Evolutionary conservation across 92 coral and sea anemone genomes (phyloP), one percentile per base, ranked within the genome.

Genomic region (Phenganax stokvisi): DNA sequence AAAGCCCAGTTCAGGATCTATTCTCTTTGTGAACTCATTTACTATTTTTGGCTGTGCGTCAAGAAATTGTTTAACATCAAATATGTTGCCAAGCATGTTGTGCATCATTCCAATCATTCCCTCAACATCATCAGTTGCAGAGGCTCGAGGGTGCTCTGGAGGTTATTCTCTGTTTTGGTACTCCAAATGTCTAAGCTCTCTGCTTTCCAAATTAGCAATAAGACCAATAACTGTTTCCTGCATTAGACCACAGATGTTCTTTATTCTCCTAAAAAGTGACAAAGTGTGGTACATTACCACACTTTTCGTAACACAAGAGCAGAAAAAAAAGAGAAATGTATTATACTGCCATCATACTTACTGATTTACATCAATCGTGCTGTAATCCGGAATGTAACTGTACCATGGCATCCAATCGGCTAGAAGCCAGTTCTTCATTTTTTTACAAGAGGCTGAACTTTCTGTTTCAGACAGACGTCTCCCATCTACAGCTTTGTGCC

Each of bases 111-210:
- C 86, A 10, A 88, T 59, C 25, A 90, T 76, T 16, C 91, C 90
- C 79, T 90, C 89, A 3, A 90, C 96, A 81, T 88, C 89, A 86
- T 90, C 91, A 2, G 90, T 90, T 54, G 90, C 85, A 7, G 90
- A 90, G 10, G 94, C 86, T 37, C 91, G 54, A 0, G 91, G 94
- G 76, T 90, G 96, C 72, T 90, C 89, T 8, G 85, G 86, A 66
- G 90, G 90, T 7, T 87, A 81, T 25, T 81, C 88, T 77, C 86
- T 86, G 56, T 56, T 54, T 17, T 28, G 72, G 60, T 80, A 86
- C 69, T 88, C 91, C 12, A 52, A 20, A 15, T 84, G 77, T 44
- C 85, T 59, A 17, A 85, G 80, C 66, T 86, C 89, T 20, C 87
- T 79, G 61, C 89, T 85, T 57, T 88, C 91, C 57, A 87, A 76